Percentiles rank a stretch among this genome's conserved stretches.
Evolutionary conservation across 2,888 invertebrate genomes (phyloP).

Genomic region (Drosophila lacicola): DNA sequence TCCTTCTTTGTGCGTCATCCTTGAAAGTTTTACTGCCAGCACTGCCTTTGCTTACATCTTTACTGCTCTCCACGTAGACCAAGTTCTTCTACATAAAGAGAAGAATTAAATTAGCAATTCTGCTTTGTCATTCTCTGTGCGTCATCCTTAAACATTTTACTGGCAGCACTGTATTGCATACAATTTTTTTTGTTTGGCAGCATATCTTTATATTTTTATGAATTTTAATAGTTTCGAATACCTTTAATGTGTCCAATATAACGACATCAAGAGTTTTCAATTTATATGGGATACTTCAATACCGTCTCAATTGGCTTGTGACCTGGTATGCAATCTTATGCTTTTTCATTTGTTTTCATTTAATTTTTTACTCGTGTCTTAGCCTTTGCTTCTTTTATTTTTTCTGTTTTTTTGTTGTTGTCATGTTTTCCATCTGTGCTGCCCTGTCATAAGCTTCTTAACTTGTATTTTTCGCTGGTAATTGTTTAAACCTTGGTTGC

Average conservation of each 20-base stretch:
- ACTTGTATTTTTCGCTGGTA: conserved; percentile 23
- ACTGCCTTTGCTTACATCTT: too few species aligned
- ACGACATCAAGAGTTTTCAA: too few species aligned
- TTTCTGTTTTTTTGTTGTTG: not conserved
- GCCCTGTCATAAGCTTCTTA: conserved; percentile 29
- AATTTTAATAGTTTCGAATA: too few species aligned
- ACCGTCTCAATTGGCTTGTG: not conserved
- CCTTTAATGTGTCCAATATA: too few species aligned
- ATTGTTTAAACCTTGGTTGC: conserved; percentile 34
- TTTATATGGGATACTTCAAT: too few species aligned
- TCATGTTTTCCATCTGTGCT: conserved; percentile 10
- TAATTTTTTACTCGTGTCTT: not conserved
- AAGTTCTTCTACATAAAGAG: too few species aligned
- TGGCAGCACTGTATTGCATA: not conserved
- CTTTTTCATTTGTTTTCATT: not conserved
- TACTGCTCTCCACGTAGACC: too few species aligned
- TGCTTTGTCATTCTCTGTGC: not conserved
- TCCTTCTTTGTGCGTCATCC: not conserved
- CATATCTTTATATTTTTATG: too few species aligned
- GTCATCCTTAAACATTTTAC: not conserved
- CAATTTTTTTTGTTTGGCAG: too few species aligned
- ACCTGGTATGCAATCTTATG: not conserved
- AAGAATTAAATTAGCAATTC: too few species aligned
- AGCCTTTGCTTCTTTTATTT: not conserved
- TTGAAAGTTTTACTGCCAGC: not conserved